phyloP scores from a whole-genome alignment of 2,888 invertebrate genomes.

The Tyria jacobaeae region DNA sequence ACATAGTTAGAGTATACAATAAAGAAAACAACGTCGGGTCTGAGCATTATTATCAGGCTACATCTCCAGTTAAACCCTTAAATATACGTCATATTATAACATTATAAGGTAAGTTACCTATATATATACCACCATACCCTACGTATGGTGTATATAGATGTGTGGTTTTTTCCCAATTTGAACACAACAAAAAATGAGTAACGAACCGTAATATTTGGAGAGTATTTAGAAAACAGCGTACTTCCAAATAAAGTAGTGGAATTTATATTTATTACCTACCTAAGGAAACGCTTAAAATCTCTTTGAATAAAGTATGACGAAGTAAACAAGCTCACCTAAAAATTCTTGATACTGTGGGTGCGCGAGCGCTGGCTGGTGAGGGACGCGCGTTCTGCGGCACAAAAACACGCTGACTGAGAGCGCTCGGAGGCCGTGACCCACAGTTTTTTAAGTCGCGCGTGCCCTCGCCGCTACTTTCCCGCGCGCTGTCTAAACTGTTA shows the following conservation, averaged over 20 bases:
- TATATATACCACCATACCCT: no score
- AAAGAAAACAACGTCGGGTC: not conserved
- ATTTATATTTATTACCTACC: not conserved
- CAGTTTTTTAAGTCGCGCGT: slow-evolving; percentile 78
- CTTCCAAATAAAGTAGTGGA: not conserved
- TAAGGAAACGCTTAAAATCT: not conserved
- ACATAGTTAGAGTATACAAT: no score
- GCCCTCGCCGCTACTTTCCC: slow-evolving; percentile 61
- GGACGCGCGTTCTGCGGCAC: slow-evolving; percentile 66
- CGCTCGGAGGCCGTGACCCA: slow-evolving; percentile 60
- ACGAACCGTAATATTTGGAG: not conserved
- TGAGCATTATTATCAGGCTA: no score
- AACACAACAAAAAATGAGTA: not conserved
- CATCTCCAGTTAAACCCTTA: not conserved
- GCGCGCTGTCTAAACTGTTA: slow-evolving; percentile 54
- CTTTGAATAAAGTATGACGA: not conserved
- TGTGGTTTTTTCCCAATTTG: not conserved
- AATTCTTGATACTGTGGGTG: slow-evolving; percentile 37
- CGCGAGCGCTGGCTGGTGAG: slow-evolving; percentile 60
- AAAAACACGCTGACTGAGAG: slow-evolving; percentile 72
- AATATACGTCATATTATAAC: not conserved
- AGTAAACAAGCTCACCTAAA: slow-evolving; percentile 51
- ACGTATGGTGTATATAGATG: not conserved
- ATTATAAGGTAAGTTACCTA: not conserved
- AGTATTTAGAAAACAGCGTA: not conserved